These are phyloP conservation scores for Limnothrissa miodon DNA, from an alignment of 2,113 vertebrate genomes.

Conservation along the genomic window DNA sequence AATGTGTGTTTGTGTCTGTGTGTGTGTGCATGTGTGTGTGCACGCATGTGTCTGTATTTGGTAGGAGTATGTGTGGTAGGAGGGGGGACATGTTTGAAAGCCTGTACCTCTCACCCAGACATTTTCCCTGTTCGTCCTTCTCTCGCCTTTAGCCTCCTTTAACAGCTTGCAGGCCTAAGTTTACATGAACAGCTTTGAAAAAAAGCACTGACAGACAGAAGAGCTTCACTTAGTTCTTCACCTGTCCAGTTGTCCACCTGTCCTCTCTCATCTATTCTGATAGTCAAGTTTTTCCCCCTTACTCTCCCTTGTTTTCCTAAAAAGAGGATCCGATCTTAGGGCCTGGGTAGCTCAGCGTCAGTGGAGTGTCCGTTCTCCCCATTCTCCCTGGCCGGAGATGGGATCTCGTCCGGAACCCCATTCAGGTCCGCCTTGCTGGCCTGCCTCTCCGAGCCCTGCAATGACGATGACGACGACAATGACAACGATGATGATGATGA, in stretches of 20 bases:
- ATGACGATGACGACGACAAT: conserved; percentile 14
- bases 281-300: conserved; percentile 25
- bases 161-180: conserved; percentile 45
- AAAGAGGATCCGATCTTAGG: conserved; percentile 60
- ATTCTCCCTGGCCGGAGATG: conserved; percentile 64
- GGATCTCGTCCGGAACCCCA: conserved; percentile 75
- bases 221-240: conserved; percentile 34
- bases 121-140: conserved; percentile 26
- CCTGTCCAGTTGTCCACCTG: no score
- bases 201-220: conserved; percentile 38
- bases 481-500: no score
- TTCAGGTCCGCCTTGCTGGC: conserved; percentile 75
- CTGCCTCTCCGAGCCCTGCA: conserved; percentile 60
- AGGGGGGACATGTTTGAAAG: conserved; percentile 47
- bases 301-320: conserved; percentile 16
- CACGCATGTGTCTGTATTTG: conserved; percentile 32
- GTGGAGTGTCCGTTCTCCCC: conserved; percentile 65
- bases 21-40: conserved; percentile 18
- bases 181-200: conserved; percentile 33
- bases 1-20: conserved; percentile 43
- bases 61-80: not conserved
- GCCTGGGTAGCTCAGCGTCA: conserved; percentile 60
- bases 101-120: conserved; percentile 21
- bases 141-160: conserved; percentile 33
- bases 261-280: conserved; percentile 17